A percentile compares a stretch with the other conserved stretches of the same genome.
Evolutionary conservation across 2,888 invertebrate genomes (phyloP).

Genomic region (Ornithoptera priamus): DNA sequence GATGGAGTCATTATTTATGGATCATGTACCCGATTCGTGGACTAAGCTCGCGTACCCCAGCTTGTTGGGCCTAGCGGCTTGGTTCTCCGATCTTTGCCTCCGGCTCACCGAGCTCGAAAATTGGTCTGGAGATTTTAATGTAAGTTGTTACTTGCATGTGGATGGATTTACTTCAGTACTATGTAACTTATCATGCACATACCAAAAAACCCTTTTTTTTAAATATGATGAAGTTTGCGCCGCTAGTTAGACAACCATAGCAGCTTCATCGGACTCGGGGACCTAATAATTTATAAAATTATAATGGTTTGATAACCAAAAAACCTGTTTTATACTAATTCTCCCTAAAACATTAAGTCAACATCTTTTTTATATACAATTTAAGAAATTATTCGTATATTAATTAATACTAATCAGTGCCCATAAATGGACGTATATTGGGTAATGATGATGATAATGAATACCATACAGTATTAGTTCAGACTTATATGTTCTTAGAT

Average conservation of each 20-base stretch:
- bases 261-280: no score
- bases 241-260: no score
- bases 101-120: conserved; percentile 90
- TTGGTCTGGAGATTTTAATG: conserved; percentile 93
- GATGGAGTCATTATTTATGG: conserved; percentile 92
- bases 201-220: no score
- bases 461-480: no score
- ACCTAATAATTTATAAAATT: no score
- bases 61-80: conserved; percentile 87
- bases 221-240: no score
- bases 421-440: no score
- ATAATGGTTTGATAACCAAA: no score
- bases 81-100: conserved; percentile 92
- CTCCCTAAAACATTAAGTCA: not conserved
- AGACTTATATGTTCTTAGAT: no score
- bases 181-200: no score
- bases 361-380: not conserved
- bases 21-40: conserved; percentile 93
- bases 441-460: not conserved
- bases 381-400: not conserved
- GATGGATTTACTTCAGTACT: no score
- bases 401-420: not conserved
- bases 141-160: conserved; percentile 38
- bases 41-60: conserved; percentile 93
- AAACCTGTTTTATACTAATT: no score